Conservation (phyloP, 2,888 invertebrate genomes). For the Lasius platythorax region DNA sequence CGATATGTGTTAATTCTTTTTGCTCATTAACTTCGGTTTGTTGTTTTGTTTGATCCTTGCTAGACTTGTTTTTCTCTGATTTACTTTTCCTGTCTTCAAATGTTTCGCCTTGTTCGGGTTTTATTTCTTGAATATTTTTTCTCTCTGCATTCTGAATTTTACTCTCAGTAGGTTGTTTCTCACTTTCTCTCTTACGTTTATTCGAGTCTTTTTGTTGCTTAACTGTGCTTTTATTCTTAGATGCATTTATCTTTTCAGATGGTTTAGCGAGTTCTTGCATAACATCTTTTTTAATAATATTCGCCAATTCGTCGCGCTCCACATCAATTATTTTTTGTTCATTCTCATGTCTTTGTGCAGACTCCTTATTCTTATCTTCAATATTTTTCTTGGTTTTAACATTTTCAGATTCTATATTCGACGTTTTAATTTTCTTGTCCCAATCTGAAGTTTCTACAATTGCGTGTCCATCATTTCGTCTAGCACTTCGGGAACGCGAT, state of each 20-base stretch:
- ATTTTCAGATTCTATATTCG: constrained; percentile 29
- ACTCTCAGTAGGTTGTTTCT: constrained; percentile 8
- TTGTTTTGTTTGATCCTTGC: constrained; percentile 28
- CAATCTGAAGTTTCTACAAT: constrained; percentile 5
- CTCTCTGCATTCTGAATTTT: constrained; percentile 55
- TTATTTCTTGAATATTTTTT: constrained; percentile 18
- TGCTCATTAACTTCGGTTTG: background rate
- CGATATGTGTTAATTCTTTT: background rate
- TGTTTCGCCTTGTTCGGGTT: constrained; percentile 52
- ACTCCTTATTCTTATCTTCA: background rate
- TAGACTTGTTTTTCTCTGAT: constrained; percentile 57
- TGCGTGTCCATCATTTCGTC: constrained; percentile 58
- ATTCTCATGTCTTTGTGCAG: constrained; percentile 8
- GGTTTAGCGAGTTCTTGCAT: constrained; percentile 43
- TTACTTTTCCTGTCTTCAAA: constrained; percentile 64
- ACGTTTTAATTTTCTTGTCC: background rate
- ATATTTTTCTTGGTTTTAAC: background rate
- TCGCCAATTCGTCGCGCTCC: background rate
- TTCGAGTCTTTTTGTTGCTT: constrained; percentile 19
- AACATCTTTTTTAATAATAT: constrained; percentile 21
- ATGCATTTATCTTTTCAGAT: constrained; percentile 37
- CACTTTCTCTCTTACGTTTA: constrained; percentile 7
- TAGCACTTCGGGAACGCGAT: constrained; percentile 81
- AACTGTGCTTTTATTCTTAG: constrained; percentile 41
- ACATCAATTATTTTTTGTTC: constrained; percentile 12